Base-by-base conservation (phyloP, 37 sponge, comb jelly and placozoan genomes). In the Agelas oroides region DNA sequence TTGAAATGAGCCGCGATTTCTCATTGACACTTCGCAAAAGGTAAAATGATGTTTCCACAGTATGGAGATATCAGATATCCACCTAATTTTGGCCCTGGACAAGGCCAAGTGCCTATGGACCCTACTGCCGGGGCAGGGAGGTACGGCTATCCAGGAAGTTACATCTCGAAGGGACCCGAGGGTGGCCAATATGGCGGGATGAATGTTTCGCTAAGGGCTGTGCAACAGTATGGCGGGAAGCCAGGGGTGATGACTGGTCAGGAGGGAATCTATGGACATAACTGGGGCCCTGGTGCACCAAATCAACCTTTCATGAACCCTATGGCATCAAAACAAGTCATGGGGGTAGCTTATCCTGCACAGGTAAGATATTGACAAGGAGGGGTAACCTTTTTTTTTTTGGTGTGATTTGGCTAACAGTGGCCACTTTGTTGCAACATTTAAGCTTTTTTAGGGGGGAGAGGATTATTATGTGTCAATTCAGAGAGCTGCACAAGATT, bases 41-140 rank as follows among this genome's bases (percentile, higher is more conserved):
- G 46, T 15, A 1, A 8, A 65, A 73, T n/a, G 27, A 87, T 87
- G 87, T 87, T 79, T 87, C 71, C 59, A 53, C 87, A 87, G 65
- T 78, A 71, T 60, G 87, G 73, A 40, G 87, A 87, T 55, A 0
- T n/a, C 31, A 63, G 74, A 73, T 86, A 71, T 31, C 71, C 71
- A 1, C 60, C 56, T 14, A 78, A 78, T 16, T 68, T 63, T 33
- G 71, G 63, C 25, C 53, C 86, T 27, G 71, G 70, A 19, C 78
- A 59, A 35, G 39, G 46, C 20, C 83, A 82, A 20, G 31, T 76
- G 33, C 20, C 62, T 23, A 62, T 81, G 52, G 77, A 81, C 21
- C 70, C 83, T 58, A 39, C 72, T 23, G 59, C 38, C 33, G 35
- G 62, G n/a, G 28, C 75, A 20, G 83, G 36, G 53, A 76, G 83